A percentile compares a stretch with the other conserved stretches of the same genome.
phyloP scores from a whole-genome alignment of 2,888 invertebrate genomes.

The Elmis aenea region DNA sequence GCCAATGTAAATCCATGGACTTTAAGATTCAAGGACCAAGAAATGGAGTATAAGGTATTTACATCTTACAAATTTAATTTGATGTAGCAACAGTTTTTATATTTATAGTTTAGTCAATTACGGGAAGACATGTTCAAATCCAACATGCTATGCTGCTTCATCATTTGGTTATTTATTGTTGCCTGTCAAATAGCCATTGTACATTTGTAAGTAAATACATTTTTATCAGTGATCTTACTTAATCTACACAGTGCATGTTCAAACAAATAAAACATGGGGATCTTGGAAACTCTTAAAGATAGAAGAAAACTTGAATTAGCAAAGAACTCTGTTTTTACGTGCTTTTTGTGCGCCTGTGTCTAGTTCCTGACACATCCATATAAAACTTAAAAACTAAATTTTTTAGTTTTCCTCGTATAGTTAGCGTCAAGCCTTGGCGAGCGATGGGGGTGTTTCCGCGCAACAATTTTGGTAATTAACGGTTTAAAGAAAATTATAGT shows the following conservation, averaged over 20 bases:
- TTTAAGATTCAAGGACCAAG: conserved; percentile 75
- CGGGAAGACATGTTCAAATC: conserved; percentile 93
- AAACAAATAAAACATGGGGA: too few relatives aligned
- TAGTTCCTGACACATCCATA: too few relatives aligned
- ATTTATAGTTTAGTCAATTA: conserved; percentile 67
- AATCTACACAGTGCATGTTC: background rate
- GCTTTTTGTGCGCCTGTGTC: too few relatives aligned
- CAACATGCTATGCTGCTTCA: conserved; percentile 87
- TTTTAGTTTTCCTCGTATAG: too few relatives aligned
- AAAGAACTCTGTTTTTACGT: too few relatives aligned
- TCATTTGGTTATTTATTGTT: conserved; percentile 86
- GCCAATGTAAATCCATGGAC: conserved; percentile 86
- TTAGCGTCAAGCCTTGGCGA: too few relatives aligned
- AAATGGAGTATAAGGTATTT: conserved; percentile 71
- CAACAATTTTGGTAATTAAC: too few relatives aligned
- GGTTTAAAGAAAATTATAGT: too few relatives aligned
- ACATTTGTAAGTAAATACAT: conserved; percentile 55
- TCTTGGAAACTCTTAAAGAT: too few relatives aligned
- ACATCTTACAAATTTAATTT: background rate
- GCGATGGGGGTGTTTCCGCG: too few relatives aligned
- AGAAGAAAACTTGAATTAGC: too few relatives aligned
- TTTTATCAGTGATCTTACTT: conserved; percentile 1
- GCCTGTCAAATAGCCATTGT: conserved; percentile 71
- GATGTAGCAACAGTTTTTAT: conserved; percentile 9
- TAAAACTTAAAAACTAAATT: too few relatives aligned